phyloP scores from a whole-genome alignment of 2,113 vertebrate genomes.

The Peromyscus californicus region DNA sequence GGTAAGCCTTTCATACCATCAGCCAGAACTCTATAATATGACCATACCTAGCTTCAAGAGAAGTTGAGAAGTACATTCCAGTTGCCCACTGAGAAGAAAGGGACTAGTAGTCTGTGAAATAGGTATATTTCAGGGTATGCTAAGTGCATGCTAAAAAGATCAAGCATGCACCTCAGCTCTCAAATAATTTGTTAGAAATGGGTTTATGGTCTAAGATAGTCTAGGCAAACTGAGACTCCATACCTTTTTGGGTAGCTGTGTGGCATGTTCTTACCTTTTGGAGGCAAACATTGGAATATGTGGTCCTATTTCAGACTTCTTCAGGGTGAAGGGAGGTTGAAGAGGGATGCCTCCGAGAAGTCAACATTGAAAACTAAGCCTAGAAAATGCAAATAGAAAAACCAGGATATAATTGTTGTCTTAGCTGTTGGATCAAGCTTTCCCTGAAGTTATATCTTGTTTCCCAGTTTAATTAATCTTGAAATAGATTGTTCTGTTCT shows the following conservation, averaged over 20 bases:
- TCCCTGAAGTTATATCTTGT: not conserved
- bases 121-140: not conserved
- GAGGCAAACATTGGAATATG: not conserved
- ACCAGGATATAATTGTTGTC: not conserved
- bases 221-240: not conserved
- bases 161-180: not conserved
- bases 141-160: not conserved
- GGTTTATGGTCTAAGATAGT: not conserved
- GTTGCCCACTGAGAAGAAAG: not conserved
- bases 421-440: not conserved
- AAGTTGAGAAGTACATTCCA: not conserved
- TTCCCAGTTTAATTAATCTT: slow-evolving; percentile 55
- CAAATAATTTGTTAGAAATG: not conserved
- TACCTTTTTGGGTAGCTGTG: not conserved
- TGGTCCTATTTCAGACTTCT: not conserved
- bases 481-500: slow-evolving; percentile 41
- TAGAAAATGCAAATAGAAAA: not conserved
- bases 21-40: not conserved
- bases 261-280: not conserved
- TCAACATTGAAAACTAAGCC: not conserved
- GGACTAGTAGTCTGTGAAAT: not conserved
- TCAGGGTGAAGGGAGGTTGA: not conserved
- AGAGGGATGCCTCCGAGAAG: not conserved
- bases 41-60: not conserved
- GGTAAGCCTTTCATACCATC: not conserved